phyloP scores from a whole-genome alignment of 1,140 invertebrate species.

The Nixonia krombeini region DNA sequence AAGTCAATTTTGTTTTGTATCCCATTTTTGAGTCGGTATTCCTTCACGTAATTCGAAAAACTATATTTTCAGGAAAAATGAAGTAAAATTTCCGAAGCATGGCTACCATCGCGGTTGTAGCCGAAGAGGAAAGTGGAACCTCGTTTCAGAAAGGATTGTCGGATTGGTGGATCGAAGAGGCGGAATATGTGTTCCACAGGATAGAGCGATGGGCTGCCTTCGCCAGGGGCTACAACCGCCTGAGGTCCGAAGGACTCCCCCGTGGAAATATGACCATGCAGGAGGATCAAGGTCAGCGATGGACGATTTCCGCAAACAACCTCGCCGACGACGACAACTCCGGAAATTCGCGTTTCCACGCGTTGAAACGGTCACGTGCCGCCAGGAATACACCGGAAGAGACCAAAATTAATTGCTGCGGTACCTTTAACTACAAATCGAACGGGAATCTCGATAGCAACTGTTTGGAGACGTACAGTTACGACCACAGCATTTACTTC shows the following conservation, averaged over 20 bases:
- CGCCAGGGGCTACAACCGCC: slow-evolving; percentile 62
- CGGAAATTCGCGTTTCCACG: slow-evolving; percentile 32
- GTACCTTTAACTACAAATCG: slow-evolving; percentile 62
- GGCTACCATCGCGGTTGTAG: no score
- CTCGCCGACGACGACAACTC: slow-evolving; percentile 38
- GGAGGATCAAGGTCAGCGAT: slow-evolving; percentile 42
- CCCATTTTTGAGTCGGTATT: no score
- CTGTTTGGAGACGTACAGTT: slow-evolving; percentile 62
- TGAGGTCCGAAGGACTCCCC: slow-evolving; percentile 54
- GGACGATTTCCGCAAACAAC: slow-evolving; percentile 48
- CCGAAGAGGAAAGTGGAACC: no score
- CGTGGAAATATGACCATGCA: slow-evolving; percentile 53
- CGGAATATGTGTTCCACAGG: slow-evolving; percentile 62
- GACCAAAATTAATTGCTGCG: slow-evolving; percentile 60
- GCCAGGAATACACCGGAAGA: slow-evolving; percentile 45
- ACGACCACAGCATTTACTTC: slow-evolving; percentile 69
- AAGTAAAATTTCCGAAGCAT: neutral
- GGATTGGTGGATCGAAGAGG: slow-evolving; percentile 66
- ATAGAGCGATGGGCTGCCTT: slow-evolving; percentile 64
- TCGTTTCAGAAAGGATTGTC: slow-evolving; percentile 49
- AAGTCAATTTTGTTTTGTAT: no score
- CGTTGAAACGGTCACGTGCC: slow-evolving; percentile 28
- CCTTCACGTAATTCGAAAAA: neutral
- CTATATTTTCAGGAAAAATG: neutral
- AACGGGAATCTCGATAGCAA: slow-evolving; percentile 60